Conservation (phyloP, 2,888 invertebrate species). For the Drosophila mettleri region DNA sequence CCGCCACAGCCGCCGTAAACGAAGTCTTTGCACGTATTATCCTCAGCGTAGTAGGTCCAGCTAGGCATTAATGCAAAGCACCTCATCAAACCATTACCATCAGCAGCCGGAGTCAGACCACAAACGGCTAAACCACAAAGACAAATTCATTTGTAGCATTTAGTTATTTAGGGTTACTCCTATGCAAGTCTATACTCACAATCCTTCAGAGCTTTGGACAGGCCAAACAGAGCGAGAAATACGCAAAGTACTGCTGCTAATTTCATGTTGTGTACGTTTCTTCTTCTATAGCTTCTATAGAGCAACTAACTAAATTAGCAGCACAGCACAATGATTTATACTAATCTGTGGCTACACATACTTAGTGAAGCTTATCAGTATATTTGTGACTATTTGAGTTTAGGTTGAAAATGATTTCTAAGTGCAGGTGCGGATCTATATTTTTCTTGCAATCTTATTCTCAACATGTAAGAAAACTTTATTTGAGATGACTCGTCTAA, state of each 20-base stretch:
- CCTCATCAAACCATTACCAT: constrained; percentile 55
- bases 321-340: constrained; percentile 44
- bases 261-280: constrained; percentile 47
- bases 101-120: constrained; percentile 18
- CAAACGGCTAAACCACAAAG: constrained; percentile 32
- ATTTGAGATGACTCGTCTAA: too few relatives aligned
- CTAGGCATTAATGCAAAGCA: constrained; percentile 44
- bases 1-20: constrained; percentile 73
- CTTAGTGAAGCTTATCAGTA: not conserved
- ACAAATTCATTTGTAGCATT: not conserved
- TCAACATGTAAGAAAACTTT: too few relatives aligned
- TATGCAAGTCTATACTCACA: too few relatives aligned
- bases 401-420: too few relatives aligned
- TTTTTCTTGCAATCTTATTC: too few relatives aligned
- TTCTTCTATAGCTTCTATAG: constrained; percentile 8
- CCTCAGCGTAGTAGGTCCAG: constrained; percentile 30
- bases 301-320: constrained; percentile 40
- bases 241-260: constrained; percentile 44
- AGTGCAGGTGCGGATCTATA: too few relatives aligned
- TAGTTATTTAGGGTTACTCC: rapidly evolving
- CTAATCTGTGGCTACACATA: constrained; percentile 1
- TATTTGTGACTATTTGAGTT: too few relatives aligned
- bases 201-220: constrained; percentile 55
- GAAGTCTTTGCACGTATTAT: constrained; percentile 55
- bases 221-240: constrained; percentile 53